These are phyloP conservation scores for Cremastinae sp. DNA, from an alignment of 2,888 invertebrate genomes.

Conservation along the genomic window DNA sequence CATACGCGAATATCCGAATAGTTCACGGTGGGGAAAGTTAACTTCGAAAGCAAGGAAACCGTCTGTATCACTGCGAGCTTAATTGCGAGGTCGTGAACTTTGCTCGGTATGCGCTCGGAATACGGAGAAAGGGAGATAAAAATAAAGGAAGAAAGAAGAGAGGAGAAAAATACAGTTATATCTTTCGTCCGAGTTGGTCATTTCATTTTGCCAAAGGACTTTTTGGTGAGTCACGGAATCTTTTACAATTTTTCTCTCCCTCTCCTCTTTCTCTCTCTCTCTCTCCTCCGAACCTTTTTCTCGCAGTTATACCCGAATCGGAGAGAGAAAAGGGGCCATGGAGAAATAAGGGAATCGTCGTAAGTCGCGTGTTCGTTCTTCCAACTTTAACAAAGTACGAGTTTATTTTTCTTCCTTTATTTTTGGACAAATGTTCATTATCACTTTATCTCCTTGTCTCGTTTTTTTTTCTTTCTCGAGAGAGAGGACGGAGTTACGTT, in stretches of 20 bases:
- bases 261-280: background rate
- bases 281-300: conserved; percentile 1
- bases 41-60: conserved; percentile 58
- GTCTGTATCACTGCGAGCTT: conserved; percentile 60
- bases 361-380: conserved; percentile 27
- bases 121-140: conserved; percentile 49
- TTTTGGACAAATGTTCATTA: conserved; percentile 12
- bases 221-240: conserved; percentile 54
- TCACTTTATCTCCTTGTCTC: background rate
- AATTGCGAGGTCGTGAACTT: conserved; percentile 67
- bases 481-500: background rate
- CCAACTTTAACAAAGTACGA: conserved; percentile 8
- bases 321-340: conserved; percentile 32
- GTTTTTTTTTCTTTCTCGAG: conserved; percentile 1
- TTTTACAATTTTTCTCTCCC: conserved; percentile 28
- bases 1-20: conserved; percentile 38
- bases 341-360: conserved; percentile 22
- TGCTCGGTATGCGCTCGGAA: conserved; percentile 58
- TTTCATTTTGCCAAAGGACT: conserved; percentile 57
- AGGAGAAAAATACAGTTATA: conserved; percentile 32
- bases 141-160: conserved; percentile 28
- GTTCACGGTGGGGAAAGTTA: conserved; percentile 56
- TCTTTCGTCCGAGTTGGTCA: conserved; percentile 18
- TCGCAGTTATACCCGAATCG: conserved; percentile 7
- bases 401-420: conserved; percentile 36